Percentiles rank a stretch among this genome's conserved stretches.
These are phyloP conservation scores for Microtus ochrogaster DNA, from an alignment of 2,113 vertebrate genomes.

Conservation along the genomic window DNA sequence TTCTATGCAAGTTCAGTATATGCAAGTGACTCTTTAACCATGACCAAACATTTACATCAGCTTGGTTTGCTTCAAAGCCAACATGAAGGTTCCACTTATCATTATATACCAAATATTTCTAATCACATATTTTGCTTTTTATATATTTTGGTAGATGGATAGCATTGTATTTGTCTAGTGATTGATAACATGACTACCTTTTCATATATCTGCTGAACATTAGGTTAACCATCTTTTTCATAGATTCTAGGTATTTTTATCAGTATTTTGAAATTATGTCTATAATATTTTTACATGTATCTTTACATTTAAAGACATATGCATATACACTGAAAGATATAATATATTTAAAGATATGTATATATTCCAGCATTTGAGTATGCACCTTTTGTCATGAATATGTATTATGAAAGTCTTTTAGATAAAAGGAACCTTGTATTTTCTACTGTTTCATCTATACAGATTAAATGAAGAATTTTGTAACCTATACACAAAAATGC, in stretches of 20 bases:
- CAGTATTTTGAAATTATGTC: neutral
- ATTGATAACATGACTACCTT: neutral
- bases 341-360: neutral
- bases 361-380: neutral
- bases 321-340: neutral
- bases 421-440: neutral
- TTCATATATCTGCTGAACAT: neutral
- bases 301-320: neutral
- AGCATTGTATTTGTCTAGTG: neutral
- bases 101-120: neutral
- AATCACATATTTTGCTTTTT: neutral
- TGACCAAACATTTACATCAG: neutral
- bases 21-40: neutral
- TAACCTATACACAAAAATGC: neutral
- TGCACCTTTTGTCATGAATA: neutral
- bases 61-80: neutral
- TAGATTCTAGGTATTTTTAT: neutral
- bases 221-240: neutral
- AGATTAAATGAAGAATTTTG: neutral
- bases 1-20: neutral
- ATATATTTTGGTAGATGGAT: neutral
- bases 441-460: neutral
- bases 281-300: neutral
- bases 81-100: neutral
- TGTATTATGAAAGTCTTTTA: neutral